phyloP scores from a whole-genome alignment of 2,113 vertebrate species.

The Pandion haliaetus region DNA sequence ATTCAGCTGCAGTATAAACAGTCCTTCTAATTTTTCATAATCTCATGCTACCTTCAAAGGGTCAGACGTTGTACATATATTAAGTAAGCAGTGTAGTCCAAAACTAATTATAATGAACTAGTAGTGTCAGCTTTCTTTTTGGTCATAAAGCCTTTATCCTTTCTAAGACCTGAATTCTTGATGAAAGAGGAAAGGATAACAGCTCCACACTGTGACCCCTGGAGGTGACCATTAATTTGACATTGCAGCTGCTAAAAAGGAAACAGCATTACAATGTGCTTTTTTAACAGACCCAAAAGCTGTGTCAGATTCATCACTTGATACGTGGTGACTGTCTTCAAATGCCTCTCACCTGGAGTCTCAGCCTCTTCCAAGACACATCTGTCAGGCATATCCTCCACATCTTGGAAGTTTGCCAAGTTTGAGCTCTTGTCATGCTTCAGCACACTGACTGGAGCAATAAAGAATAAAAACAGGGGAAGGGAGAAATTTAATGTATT shows the following conservation, averaged over 20 bases:
- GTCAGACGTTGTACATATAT: constrained; percentile 58
- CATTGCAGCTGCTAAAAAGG: constrained; percentile 72
- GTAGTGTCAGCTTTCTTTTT: constrained; percentile 74
- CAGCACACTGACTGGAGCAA: constrained; percentile 41
- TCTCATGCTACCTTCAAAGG: constrained; percentile 50
- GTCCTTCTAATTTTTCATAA: constrained; percentile 61
- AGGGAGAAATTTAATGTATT: constrained; percentile 61
- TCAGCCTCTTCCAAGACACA: constrained; percentile 76
- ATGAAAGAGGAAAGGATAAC: constrained; percentile 77
- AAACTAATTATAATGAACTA: constrained; percentile 79
- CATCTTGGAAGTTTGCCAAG: constrained; percentile 73
- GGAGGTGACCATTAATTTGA: constrained; percentile 74
- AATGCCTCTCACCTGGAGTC: constrained; percentile 81
- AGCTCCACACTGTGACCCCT: constrained; percentile 73
- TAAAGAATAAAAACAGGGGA: neutral
- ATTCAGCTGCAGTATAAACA: neutral
- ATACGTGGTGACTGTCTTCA: constrained; percentile 70
- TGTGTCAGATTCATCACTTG: constrained; percentile 74
- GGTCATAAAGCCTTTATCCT: constrained; percentile 72
- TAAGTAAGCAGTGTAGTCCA: constrained; percentile 66
- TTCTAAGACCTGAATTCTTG: constrained; percentile 69
- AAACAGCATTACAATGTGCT: constrained; percentile 60
- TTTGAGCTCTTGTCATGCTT: constrained; percentile 74
- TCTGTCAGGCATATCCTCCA: constrained; percentile 75
- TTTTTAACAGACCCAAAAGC: constrained; percentile 64